Evolutionary conservation across 2,113 vertebrate genomes (phyloP), one percentile per base, ranked within the genome.

Genomic region (Cheilinus undulatus): DNA sequence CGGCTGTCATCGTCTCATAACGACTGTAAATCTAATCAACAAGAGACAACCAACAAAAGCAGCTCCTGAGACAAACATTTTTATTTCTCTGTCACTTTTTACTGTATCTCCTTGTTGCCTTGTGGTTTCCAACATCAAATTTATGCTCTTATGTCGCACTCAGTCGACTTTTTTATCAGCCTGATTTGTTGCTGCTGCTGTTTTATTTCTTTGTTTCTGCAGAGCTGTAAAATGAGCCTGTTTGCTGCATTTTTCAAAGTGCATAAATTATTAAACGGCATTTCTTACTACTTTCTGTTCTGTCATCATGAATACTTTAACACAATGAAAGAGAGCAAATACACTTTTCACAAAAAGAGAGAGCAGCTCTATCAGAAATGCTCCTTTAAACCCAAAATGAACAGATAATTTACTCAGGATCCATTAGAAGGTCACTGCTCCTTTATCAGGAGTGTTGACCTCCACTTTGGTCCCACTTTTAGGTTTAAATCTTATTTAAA

Each of bases 1-100:
- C 57, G 4, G 58, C 76, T 56, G 71, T 58, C 76, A 40, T 10
- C 38, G 0, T 14, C 67, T 45, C 19, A 20, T 36, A 56, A 62
- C 73, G 1, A 70, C 72, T 20, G 53, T 80, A 79, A 80, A 83
- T 83, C 60, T 61, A 62, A 83, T 83, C 65, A 70, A 57, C 52
- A 1, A 22, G 53, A 51, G 63, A 58, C 53, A 43, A 40, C 54
- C 7, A 69, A 32, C 62, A 22, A 28, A 42, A 65, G 58, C 50
- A 69, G 22, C 20, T 59, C 13, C 11, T 24, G 26, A 60, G 43
- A 62, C 45, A 38, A 69, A 63, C 63, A 69, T 42, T 76, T 82
- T 62, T 73, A 83, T 73, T 82, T 48, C 58, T 54, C 59, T 65
- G 71, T 61, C 68, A 68, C 42, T 60, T 78, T 68, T 78, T 48